Base-by-base conservation (phyloP, 2,113 vertebrate species). In the Chloroceryle aenea region DNA sequence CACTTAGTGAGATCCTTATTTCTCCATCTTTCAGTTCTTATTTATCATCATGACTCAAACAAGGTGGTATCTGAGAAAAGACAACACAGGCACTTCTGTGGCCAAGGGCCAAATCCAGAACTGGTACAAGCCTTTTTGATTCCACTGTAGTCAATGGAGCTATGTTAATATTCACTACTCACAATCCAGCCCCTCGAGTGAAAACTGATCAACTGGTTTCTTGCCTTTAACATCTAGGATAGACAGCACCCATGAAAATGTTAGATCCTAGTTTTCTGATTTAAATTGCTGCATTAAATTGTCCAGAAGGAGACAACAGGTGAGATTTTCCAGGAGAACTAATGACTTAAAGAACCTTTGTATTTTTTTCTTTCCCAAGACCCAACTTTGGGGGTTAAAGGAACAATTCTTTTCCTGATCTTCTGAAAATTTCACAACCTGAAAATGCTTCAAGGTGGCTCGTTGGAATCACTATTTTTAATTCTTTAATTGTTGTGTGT, bases 381-480 rank as follows among this genome's bases (percentile, higher is more conserved):
- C 1, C 1, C 9, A 25, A 1, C 4, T 81, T 9, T 23, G 26
- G 21, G 42, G 25, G 22, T 63, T 22, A 12, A n/a, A 87, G 52
- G 12, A 36, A 30, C 8, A 71, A 67, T 3, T 3, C 14, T 50
- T 73, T 53, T n/a, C 48, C 12, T 1, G 7, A 27, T 43, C 7
- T 56, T 53, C 34, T 85, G 38, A 64, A 91, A 62, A 82, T 61
- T 71, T 25, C 17, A 9, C 8, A 36, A 2, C 5, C 26, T 67
- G 9, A 26, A 58, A 83, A 52, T 4, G 3, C 19, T 21, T n/a
- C 17, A 80, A 38, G 40, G 2, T 56, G 50, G 7, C 5, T 32
- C 0, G 0, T 11, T 83, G 21, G 17, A 71, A 75, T 64, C 2
- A 4, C 2, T 59, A 0, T 29, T 66, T 87, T 25, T 8, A 7